Evolutionary conservation across 2,113 vertebrate species (phyloP).

Genomic region (Crotalus viridis): DNA sequence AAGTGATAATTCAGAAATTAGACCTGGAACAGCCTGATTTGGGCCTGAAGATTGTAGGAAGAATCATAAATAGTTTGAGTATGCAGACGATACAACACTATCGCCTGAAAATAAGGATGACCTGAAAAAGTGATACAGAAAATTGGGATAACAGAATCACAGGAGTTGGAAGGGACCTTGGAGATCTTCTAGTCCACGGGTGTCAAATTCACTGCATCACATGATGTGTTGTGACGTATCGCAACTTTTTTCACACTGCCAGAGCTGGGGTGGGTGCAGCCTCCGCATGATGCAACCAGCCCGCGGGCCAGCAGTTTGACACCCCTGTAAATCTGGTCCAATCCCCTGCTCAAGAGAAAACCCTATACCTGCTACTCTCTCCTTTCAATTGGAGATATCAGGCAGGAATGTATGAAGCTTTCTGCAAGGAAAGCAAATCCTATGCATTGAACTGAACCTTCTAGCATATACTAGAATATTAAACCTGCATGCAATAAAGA

Average conservation of each 20-base stretch:
- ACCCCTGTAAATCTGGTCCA: background rate
- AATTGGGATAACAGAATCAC: background rate
- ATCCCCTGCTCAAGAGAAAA: background rate
- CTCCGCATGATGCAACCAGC: too few relatives aligned
- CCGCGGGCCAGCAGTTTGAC: too few relatives aligned
- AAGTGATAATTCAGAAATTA: background rate
- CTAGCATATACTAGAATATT: background rate
- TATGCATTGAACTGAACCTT: background rate
- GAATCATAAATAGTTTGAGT: background rate
- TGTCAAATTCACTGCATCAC: too few relatives aligned
- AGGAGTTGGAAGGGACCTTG: background rate
- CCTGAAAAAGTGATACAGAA: background rate
- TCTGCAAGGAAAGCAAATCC: background rate
- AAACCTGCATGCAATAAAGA: background rate
- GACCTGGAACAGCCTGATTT: background rate
- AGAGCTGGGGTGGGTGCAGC: too few relatives aligned
- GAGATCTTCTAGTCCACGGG: background rate
- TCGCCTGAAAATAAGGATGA: background rate
- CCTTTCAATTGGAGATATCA: background rate
- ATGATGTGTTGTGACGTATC: too few relatives aligned
- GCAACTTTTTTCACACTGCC: too few relatives aligned
- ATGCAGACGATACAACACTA: background rate
- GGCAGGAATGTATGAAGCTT: background rate
- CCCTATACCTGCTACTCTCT: background rate
- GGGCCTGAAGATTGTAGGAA: background rate